Percentiles rank a stretch among this genome's conserved stretches.
Evolutionary conservation across 2,113 vertebrate genomes (phyloP).

Genomic region (Hydropotes inermis): DNA sequence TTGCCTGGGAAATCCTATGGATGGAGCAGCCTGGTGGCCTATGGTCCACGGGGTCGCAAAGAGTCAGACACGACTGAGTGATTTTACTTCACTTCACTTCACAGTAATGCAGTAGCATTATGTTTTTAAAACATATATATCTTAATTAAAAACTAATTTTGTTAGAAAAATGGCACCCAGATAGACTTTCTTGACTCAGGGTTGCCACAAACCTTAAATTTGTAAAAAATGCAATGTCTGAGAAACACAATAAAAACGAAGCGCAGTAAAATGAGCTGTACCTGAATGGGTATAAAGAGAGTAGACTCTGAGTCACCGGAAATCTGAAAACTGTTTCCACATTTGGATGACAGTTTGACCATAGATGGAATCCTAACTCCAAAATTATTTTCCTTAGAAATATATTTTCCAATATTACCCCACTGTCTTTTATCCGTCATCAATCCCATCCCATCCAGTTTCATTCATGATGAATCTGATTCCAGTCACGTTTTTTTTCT

Average conservation of each 20-base stretch:
- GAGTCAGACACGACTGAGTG: no score
- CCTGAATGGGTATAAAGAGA: background rate
- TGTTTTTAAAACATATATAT: background rate
- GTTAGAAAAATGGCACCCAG: background rate
- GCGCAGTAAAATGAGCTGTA: background rate
- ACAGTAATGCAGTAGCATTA: background rate
- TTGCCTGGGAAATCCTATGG: no score
- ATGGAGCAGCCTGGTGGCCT: no score
- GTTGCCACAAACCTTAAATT: background rate
- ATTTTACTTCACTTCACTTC: no score
- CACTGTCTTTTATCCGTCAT: background rate
- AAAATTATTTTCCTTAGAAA: slow-evolving; percentile 16
- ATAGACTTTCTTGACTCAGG: background rate
- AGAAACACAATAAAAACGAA: background rate
- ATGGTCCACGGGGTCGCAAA: no score
- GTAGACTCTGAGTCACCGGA: background rate
- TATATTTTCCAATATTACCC: background rate
- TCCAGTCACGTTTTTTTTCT: background rate
- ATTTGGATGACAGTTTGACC: background rate
- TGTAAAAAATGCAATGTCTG: background rate
- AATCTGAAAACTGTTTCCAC: slow-evolving; percentile 8
- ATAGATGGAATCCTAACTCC: background rate
- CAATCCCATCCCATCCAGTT: background rate
- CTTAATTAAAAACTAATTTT: background rate
- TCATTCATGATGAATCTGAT: background rate